Base-by-base conservation (phyloP, 1,140 invertebrate genomes). In the Trichogramma pretiosum region DNA sequence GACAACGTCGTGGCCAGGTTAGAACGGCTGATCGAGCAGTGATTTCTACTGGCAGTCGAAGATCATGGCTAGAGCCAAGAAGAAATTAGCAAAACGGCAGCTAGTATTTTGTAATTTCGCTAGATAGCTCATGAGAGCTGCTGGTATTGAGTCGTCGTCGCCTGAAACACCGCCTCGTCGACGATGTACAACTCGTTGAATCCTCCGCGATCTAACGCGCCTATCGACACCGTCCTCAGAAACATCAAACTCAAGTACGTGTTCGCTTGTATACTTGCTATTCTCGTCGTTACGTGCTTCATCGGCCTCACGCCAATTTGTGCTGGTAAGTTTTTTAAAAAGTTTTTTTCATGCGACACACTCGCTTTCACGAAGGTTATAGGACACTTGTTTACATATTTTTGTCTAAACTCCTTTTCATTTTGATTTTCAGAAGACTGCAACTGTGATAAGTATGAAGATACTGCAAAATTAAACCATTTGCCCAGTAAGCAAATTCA, bases 241-340 rank as follows among this genome's bases (percentile, higher is more conserved):
- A 61, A 57, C 30, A 46, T 66, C 18, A 66, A 61, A 44, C 56
- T 65, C n/a, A 71, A 67, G 53, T 65, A 63, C 39, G 56, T 71
- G 22, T 56, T 70, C 23, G 52, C 57, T 21, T 68, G 68, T 49
- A 66, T 70, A 46, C 55, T 69, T 43, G 51, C 67, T 44, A 68
- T 63, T 14, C 71, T 72, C 46, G 35, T 67, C 5, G 53, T 64
- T 37, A 63, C 68, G n/a, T 71, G 65, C 47, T 56, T 70, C 14
- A 63, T 72, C 46, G 68, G 63, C 34, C 62, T 69, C 48, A 50
- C 63, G 42, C 61, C 61, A 7, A 65, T 71, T 14, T 67, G 50
- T 37, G 56, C 65, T 24, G 65, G 70, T 72, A 60, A 68, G 56
- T 60, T 51, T 34, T 34, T 34, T 22, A 17, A 32, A 17, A 10